A percentile compares a stretch with the other conserved stretches of the same genome.
Evolutionary conservation across 2,113 vertebrate species (phyloP).

Genomic region (Notarius lentiginosus): DNA sequence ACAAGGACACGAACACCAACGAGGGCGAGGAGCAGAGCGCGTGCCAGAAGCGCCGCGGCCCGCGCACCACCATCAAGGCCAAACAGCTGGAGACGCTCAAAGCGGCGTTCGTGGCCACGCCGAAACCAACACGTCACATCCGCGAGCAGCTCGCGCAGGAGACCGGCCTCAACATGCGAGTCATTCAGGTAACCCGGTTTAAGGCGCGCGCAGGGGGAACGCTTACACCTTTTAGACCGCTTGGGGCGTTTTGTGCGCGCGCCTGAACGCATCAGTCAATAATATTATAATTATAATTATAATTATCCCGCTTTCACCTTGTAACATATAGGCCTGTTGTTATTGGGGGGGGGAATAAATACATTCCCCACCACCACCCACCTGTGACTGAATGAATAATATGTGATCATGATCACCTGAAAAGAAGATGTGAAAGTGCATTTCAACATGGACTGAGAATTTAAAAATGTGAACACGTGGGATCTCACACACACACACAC

Average conservation of each 20-base stretch:
- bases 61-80: conserved; percentile 97
- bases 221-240: neutral
- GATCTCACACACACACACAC: no score
- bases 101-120: conserved; percentile 94
- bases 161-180: conserved; percentile 95
- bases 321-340: neutral
- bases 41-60: conserved; percentile 87
- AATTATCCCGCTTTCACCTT: neutral
- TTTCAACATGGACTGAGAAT: neutral
- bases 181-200: conserved; percentile 84
- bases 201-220: no score
- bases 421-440: neutral
- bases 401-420: neutral
- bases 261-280: neutral
- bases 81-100: conserved; percentile 98
- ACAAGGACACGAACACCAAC: conserved; percentile 95
- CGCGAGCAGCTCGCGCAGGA: conserved; percentile 96
- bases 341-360: neutral
- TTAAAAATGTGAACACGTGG: neutral
- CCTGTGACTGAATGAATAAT: neutral
- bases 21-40: conserved; percentile 97
- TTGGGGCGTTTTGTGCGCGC: neutral
- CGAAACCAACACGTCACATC: conserved; percentile 95
- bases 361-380: neutral
- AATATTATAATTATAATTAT: neutral